Percentiles rank a stretch among this genome's conserved stretches.
Conservation (phyloP, 2,888 invertebrate genomes). For the Pristionchus mayeri region DNA sequence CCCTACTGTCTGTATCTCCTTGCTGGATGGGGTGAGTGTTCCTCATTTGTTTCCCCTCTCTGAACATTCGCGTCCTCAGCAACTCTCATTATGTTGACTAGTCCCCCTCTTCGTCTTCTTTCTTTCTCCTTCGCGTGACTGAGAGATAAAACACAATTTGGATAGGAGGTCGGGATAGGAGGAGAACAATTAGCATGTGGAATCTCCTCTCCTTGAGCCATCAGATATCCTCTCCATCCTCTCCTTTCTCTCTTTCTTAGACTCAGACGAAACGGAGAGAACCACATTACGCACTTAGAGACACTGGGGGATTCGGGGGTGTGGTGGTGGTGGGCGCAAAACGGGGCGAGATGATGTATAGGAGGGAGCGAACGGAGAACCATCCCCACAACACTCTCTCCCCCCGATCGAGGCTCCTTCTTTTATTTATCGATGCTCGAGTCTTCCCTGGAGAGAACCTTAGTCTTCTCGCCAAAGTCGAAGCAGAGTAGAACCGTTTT, state of each 20-base stretch:
- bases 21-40: constrained; percentile 81
- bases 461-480: background rate
- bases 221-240: constrained; percentile 1
- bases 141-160: constrained; percentile 46
- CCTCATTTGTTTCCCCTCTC: background rate
- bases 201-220: constrained; percentile 19
- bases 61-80: background rate
- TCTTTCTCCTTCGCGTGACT: constrained; percentile 48
- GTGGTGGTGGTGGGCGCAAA: background rate
- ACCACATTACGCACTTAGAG: constrained; percentile 31
- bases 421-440: constrained; percentile 33
- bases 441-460: constrained; percentile 22
- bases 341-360: constrained; percentile 29
- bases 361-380: constrained; percentile 5
- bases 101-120: background rate
- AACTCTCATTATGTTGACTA: constrained; percentile 47
- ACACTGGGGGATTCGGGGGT: constrained; percentile 20
- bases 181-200: constrained; percentile 39
- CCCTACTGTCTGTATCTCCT: constrained; percentile 80
- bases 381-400: constrained; percentile 33
- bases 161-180: constrained; percentile 36
- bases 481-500: constrained; percentile 30
- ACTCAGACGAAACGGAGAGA: background rate
- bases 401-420: constrained; percentile 2
- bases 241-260: constrained; percentile 18